These are phyloP conservation scores for Caprella mutica DNA, from an alignment of 2,888 invertebrate species.

Conservation along the genomic window DNA sequence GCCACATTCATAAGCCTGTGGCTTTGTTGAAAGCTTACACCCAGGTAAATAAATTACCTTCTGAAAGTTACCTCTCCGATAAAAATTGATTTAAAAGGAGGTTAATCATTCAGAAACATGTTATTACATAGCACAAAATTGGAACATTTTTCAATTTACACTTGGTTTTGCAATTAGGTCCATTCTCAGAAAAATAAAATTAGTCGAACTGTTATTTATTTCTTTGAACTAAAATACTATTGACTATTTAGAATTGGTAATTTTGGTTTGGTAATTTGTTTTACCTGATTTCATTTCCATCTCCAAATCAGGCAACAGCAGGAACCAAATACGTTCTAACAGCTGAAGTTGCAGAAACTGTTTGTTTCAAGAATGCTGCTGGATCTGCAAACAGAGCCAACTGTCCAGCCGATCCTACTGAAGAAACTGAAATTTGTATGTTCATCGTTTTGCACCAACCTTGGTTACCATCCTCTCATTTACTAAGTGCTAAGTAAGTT, in stretches of 20 bases:
- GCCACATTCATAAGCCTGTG: conserved; percentile 23
- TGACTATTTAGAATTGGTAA: too few relatives aligned
- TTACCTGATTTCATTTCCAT: too few relatives aligned
- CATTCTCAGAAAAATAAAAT: too few relatives aligned
- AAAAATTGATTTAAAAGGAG: too few relatives aligned
- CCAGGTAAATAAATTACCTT: conserved; percentile 13
- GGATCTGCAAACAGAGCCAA: conserved; percentile 29
- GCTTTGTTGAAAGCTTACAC: conserved; percentile 28
- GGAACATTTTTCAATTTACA: too few relatives aligned
- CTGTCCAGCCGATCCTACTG: conserved; percentile 17
- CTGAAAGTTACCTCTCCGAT: too few relatives aligned
- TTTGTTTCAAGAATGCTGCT: conserved; percentile 21
- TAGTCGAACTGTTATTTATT: too few relatives aligned
- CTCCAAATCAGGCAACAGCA: conserved; percentile 18
- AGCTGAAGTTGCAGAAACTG: conserved; percentile 25
- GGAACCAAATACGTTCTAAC: conserved; percentile 29
- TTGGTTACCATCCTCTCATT: conserved; percentile 26
- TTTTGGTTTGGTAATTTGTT: too few relatives aligned
- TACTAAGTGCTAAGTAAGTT: conserved; percentile 21
- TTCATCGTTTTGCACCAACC: conserved; percentile 29
- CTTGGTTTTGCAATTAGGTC: too few relatives aligned
- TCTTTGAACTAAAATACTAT: too few relatives aligned
- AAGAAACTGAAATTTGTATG: conserved; percentile 29
- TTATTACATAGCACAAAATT: too few relatives aligned
- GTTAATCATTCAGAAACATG: too few relatives aligned